Evolutionary conservation across 1,140 invertebrate species (phyloP).

Genomic region (Drosophila ogumai): DNA sequence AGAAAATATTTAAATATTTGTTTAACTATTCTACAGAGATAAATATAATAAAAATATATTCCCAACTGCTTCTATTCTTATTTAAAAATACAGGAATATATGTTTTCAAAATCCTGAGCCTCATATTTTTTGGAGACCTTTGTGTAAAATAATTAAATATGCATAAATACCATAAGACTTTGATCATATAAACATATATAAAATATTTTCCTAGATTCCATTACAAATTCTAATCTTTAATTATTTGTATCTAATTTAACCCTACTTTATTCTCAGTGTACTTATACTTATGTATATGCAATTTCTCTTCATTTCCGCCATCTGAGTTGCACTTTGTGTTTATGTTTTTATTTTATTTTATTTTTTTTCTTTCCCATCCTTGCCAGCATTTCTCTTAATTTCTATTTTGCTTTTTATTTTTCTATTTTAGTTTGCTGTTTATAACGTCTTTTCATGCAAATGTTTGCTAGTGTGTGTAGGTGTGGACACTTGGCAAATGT

Average conservation of each 20-base stretch:
- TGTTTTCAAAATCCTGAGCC: not conserved
- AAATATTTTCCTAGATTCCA: not conserved
- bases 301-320: slow-evolving; percentile 79
- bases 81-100: not conserved
- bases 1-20: not conserved
- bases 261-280: not conserved
- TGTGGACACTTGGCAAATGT: slow-evolving; percentile 56
- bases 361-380: slow-evolving; percentile 20
- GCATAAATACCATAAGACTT: too few species aligned
- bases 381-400: slow-evolving; percentile 65
- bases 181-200: too few species aligned
- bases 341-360: slow-evolving; percentile 32
- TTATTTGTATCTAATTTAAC: not conserved
- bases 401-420: slow-evolving; percentile 63
- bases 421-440: slow-evolving; percentile 74
- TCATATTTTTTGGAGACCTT: not conserved
- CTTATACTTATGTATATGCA: slow-evolving; percentile 55
- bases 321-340: slow-evolving; percentile 57
- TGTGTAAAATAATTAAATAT: not conserved
- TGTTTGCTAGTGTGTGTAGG: slow-evolving; percentile 31
- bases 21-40: too few species aligned
- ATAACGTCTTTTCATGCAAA: slow-evolving; percentile 73
- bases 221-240: not conserved
- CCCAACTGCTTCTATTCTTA: not conserved
- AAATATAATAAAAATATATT: not conserved